These are phyloP conservation scores for Heliconius melpomene DNA, from an alignment of 1,140 invertebrate genomes.

Conservation along the genomic window DNA sequence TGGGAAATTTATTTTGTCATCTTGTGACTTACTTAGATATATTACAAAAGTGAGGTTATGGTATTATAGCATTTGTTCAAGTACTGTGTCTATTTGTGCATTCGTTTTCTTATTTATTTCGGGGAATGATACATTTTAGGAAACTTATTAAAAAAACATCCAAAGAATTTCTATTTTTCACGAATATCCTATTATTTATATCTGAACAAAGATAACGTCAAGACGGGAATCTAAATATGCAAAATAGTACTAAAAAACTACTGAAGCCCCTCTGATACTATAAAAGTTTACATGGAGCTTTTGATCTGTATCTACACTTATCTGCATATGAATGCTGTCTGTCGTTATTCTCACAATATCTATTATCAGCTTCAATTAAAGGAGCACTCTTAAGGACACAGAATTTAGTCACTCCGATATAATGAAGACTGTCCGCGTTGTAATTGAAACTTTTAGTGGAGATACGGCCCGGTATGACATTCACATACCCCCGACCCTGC, in stretches of 20 bases:
- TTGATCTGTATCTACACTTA: conserved; percentile 6
- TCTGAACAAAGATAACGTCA: too few relatives aligned
- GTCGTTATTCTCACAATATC: background rate
- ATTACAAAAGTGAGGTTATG: too few relatives aligned
- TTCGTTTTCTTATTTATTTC: too few relatives aligned
- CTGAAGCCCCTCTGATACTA: background rate
- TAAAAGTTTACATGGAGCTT: background rate
- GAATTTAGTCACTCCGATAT: conserved; percentile 20
- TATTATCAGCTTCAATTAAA: conserved; percentile 18
- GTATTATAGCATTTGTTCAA: too few relatives aligned
- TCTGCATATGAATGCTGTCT: background rate
- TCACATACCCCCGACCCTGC: conserved; percentile 42
- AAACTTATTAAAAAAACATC: too few relatives aligned
- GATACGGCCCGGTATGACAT: conserved; percentile 36
- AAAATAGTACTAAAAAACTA: background rate
- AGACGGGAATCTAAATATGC: conserved; percentile 1
- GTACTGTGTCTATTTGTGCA: too few relatives aligned
- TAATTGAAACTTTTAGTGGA: conserved; percentile 47
- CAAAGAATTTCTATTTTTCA: too few relatives aligned
- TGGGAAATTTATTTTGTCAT: background rate
- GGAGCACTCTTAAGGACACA: conserved; percentile 19
- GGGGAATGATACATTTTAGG: too few relatives aligned
- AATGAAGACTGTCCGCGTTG: conserved; percentile 42
- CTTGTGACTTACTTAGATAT: too few relatives aligned
- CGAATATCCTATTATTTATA: too few relatives aligned